These are phyloP conservation scores for Trachurus trachurus DNA, from an alignment of 2,797 vertebrate genomes.

Conservation along the genomic window DNA sequence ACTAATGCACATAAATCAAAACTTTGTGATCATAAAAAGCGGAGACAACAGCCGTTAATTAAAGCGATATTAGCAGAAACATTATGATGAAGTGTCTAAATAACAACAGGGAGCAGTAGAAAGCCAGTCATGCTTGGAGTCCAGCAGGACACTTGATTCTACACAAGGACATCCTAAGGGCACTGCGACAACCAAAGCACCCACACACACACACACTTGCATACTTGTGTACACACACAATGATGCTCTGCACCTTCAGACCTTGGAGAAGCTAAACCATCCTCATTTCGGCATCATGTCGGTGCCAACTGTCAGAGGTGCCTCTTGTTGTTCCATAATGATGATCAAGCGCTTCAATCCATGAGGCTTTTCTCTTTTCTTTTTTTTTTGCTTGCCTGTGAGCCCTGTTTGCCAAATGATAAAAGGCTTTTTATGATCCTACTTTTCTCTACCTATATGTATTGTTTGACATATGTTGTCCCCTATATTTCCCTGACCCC, in stretches of 20 bases:
- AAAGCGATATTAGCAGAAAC: conserved; percentile 47
- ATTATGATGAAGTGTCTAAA: conserved; percentile 66
- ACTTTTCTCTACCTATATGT: conserved; percentile 72
- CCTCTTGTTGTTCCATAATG: conserved; percentile 76
- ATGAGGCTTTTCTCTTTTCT: conserved; percentile 36
- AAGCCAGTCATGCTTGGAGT: conserved; percentile 53
- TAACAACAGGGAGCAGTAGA: conserved; percentile 56
- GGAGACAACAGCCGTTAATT: conserved; percentile 36
- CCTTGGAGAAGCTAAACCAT: conserved; percentile 65
- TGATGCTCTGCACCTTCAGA: conserved; percentile 48
- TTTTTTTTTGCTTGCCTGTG: conserved; percentile 4
- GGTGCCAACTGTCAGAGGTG: conserved; percentile 73
- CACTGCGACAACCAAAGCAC: conserved; percentile 46
- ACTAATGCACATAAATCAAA: conserved; percentile 12
- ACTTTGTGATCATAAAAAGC: conserved; percentile 12
- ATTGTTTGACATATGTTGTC: conserved; percentile 81
- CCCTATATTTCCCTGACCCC: conserved; percentile 81
- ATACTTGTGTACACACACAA: not conserved
- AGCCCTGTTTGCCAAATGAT: conserved; percentile 68
- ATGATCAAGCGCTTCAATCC: conserved; percentile 78
- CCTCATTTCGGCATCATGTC: conserved; percentile 69
- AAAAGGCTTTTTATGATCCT: conserved; percentile 80
- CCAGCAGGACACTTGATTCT: conserved; percentile 66
- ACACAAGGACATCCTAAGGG: conserved; percentile 77
- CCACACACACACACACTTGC: conserved; percentile 2